Evolutionary conservation across 2,888 invertebrate species (phyloP), one percentile per base, ranked within the genome.

Genomic region (Eupeodes latifasciatus): DNA sequence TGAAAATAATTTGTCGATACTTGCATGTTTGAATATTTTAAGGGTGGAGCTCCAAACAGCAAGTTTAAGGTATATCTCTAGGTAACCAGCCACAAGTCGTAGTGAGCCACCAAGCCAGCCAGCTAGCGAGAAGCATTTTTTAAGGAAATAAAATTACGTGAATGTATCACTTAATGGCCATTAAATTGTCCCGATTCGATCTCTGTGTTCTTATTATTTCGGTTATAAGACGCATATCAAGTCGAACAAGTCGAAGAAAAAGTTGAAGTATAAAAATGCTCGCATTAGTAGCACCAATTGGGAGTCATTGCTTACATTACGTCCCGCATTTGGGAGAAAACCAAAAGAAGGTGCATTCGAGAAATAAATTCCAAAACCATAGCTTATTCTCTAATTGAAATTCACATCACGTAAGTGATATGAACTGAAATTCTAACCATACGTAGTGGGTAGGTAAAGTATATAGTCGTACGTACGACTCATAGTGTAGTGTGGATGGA

Each of bases 381-480:
- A 53, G 78, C 62, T 75, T 66, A 79, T 64, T 55, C 71, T 75
- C 71, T 75, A 78, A 81, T 88, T 88, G 85, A 85, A 88, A 88
- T 88, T 88, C 88, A 88, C 85, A 85, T 88, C 88, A 88, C 88
- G 85, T 85, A 88, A 88, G 81, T 81, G 88, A 88, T 85, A 88
- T 88, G 85, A 88, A 88, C 85, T 88, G 78, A 88, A 88, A 87
- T 84, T 67, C 67, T 77, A 84, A 69, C 79, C 81, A 71, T 84
- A 55, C 72, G 74, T 36, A 79, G 27, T 2, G n/a, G 19, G 59
- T 62, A 34, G 44, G 44, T 44, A 62, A 40, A 19, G 19, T 19
- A 19, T 19, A 19, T 19, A 19, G 5, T 7, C 40, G 6, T 9
- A 40, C 40, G 6, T 9, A 40, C 9, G 9, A 5, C 40, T 9